These are phyloP conservation scores for Natrix natrix DNA, from an alignment of 2,797 vertebrate species.

Conservation along the genomic window DNA sequence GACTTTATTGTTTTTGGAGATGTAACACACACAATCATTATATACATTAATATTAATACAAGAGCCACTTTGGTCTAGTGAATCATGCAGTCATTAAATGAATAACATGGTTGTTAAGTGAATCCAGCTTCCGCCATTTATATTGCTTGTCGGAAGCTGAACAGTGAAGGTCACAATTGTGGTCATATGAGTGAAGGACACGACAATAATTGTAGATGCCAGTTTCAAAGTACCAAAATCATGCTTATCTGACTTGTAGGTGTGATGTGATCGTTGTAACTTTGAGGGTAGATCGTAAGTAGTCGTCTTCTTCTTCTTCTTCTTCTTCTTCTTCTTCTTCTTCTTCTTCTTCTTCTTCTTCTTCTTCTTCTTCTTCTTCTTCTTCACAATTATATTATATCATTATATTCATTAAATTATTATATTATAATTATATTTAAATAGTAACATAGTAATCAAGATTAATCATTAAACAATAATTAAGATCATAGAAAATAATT, in stretches of 20 bases:
- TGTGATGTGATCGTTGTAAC: background rate
- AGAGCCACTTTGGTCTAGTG: background rate
- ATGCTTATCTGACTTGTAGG: background rate
- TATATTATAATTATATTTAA: too few relatives aligned
- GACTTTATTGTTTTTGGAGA: background rate
- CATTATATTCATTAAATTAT: too few relatives aligned
- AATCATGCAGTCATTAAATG: background rate
- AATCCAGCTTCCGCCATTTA: background rate
- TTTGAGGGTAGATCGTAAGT: background rate
- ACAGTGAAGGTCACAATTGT: background rate
- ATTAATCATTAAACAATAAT: background rate
- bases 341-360: too few relatives aligned
- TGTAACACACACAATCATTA: background rate
- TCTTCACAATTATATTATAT: too few relatives aligned
- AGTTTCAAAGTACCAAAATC: background rate
- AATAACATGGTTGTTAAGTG: background rate
- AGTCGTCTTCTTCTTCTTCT: too few relatives aligned
- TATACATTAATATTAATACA: background rate
- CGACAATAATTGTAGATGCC: background rate
- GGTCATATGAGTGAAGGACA: background rate
- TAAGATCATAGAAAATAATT: background rate
- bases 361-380: too few relatives aligned
- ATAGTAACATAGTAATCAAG: background rate
- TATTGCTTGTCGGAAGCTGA: background rate
- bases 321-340: too few relatives aligned